phyloP scores from a whole-genome alignment of 2,797 vertebrate genomes.

The Danio tinwini region DNA sequence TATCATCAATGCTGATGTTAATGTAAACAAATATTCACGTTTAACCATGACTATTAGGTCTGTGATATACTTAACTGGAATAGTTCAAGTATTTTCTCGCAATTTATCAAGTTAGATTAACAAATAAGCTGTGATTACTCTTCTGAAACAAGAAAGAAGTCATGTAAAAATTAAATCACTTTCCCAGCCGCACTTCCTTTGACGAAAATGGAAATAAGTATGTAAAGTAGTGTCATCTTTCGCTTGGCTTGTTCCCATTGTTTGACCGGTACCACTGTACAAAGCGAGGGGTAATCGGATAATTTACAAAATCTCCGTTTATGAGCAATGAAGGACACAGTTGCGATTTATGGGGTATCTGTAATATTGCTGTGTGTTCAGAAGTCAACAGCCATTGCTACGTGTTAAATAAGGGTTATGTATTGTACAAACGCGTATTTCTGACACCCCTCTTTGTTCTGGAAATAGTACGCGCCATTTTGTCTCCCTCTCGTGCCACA shows the following conservation, averaged over 20 bases:
- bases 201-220: constrained; percentile 15
- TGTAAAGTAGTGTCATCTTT: constrained; percentile 26
- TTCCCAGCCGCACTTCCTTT: background rate
- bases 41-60: background rate
- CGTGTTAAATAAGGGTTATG: background rate
- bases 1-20: background rate
- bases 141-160: background rate
- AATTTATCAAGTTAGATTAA: background rate
- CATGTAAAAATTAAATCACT: constrained; percentile 1
- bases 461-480: constrained; percentile 66
- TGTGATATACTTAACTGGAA: background rate
- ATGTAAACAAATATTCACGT: background rate
- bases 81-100: too few relatives aligned
- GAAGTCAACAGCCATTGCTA: too few relatives aligned
- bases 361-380: background rate
- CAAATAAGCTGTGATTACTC: background rate
- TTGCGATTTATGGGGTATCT: background rate
- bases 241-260: constrained; percentile 9
- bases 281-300: background rate
- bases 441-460: constrained; percentile 21
- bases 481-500: constrained; percentile 55
- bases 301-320: background rate
- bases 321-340: background rate
- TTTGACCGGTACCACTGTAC: background rate
- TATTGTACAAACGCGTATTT: background rate